Conservation (phyloP, 2,797 vertebrate genomes). For the Simalia tracyae region DNA sequence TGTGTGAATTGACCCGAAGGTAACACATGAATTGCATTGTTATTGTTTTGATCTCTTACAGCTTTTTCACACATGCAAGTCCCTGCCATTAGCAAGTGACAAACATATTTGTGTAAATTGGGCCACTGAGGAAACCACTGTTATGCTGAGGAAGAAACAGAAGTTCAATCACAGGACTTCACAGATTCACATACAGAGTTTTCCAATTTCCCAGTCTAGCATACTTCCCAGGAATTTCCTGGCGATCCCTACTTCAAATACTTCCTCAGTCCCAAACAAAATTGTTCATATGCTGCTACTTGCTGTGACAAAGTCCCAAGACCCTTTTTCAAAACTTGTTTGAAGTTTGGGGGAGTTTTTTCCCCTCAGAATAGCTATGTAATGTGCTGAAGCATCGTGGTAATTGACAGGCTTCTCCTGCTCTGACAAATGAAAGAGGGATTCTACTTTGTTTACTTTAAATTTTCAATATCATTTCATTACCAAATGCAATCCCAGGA, state of each 20-base stretch:
- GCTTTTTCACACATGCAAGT: not conserved
- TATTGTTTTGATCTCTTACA: not conserved
- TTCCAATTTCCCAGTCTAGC: not conserved
- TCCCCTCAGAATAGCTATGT: not conserved
- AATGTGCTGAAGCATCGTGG: not conserved
- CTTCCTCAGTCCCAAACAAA: not conserved
- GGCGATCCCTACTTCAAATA: not conserved
- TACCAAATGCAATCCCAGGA: not conserved
- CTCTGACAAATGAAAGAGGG: not conserved
- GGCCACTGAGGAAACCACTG: not conserved
- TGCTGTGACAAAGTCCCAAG: not conserved
- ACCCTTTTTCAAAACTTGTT: not conserved
- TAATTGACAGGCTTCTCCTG: not conserved
- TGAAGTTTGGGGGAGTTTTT: not conserved
- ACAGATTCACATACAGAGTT: not conserved
- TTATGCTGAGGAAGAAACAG: not conserved
- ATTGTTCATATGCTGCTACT: not conserved
- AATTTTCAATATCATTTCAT: not conserved
- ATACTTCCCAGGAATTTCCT: not conserved
- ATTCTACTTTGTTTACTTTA: not conserved
- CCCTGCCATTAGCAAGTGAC: not conserved
- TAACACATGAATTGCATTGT: not conserved
- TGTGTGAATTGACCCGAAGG: not conserved
- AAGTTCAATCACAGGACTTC: not conserved
- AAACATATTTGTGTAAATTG: not conserved